These are phyloP conservation scores for Erebia epiphron DNA, from an alignment of 2,888 invertebrate species.

Conservation along the genomic window DNA sequence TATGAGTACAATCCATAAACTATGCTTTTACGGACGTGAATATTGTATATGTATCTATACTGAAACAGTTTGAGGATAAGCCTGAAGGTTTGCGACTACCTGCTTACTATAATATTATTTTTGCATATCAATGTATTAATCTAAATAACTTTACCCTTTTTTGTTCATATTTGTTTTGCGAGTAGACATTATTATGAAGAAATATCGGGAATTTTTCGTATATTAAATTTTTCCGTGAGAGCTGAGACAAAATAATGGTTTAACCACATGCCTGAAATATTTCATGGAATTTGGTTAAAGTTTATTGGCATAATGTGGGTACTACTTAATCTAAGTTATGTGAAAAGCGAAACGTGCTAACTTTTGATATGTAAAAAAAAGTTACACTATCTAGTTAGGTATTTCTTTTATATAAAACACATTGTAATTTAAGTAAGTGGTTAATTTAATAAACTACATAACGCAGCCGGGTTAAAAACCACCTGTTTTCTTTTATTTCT, in stretches of 20 bases:
- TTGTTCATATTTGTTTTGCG: background rate
- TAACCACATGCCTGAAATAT: background rate
- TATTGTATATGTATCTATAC: background rate
- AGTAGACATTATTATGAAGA: conserved; percentile 5
- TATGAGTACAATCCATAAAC: background rate
- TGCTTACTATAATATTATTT: background rate
- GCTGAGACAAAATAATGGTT: background rate
- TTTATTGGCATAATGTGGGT: background rate
- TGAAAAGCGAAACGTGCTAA: too few relatives aligned
- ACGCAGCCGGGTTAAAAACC: too few relatives aligned
- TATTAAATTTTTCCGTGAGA: conserved; percentile 9
- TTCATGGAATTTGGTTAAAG: background rate
- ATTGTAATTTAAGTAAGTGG: too few relatives aligned
- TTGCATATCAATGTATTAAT: background rate
- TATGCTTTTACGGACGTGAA: background rate
- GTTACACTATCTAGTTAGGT: too few relatives aligned
- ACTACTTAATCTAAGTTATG: too few relatives aligned
- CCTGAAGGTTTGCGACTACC: background rate
- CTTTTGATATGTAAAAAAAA: too few relatives aligned
- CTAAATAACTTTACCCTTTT: conserved; percentile 11
- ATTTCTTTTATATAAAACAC: too few relatives aligned
- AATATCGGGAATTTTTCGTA: background rate
- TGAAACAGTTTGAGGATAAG: background rate
- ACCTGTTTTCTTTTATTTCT: background rate
- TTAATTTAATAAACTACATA: too few relatives aligned